Percentiles rank a stretch among this genome's conserved stretches.
Evolutionary conservation across 2,888 invertebrate species (phyloP).

Genomic region (Pecten maximus): DNA sequence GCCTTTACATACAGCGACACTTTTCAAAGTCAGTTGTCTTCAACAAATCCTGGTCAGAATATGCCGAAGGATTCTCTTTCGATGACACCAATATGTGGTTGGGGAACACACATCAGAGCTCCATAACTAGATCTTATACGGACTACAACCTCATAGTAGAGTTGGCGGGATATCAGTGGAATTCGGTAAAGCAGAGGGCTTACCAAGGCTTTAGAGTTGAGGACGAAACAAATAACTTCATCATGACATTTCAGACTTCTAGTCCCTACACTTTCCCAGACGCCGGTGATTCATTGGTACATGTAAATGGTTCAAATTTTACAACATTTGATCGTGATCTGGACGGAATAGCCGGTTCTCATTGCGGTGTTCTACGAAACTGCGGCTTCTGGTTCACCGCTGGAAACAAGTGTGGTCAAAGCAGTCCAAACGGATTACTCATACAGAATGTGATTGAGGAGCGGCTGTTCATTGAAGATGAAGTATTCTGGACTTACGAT

Average conservation of each 20-base stretch:
- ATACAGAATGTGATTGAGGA: neutral
- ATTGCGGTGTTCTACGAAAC: neutral
- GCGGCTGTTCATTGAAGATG: neutral
- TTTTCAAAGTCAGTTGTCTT: neutral
- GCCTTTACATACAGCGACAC: neutral
- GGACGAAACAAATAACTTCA: neutral
- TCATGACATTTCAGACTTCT: neutral
- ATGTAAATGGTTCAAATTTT: neutral
- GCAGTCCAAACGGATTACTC: neutral
- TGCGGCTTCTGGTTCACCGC: slow-evolving; percentile 8
- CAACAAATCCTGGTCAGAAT: neutral
- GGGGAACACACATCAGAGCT: neutral
- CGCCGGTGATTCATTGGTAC: neutral
- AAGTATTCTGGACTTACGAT: neutral
- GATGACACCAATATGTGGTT: neutral
- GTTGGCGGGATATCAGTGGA: neutral
- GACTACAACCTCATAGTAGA: neutral
- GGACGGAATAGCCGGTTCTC: neutral
- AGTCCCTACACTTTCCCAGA: neutral
- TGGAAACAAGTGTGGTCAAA: neutral
- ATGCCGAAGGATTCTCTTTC: neutral
- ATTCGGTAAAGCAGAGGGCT: neutral
- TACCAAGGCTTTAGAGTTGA: neutral
- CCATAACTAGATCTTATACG: neutral
- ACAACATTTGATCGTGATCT: neutral